These are phyloP conservation scores for Trichogramma evanescens DNA, from an alignment of 2,888 invertebrate species.

Conservation along the genomic window DNA sequence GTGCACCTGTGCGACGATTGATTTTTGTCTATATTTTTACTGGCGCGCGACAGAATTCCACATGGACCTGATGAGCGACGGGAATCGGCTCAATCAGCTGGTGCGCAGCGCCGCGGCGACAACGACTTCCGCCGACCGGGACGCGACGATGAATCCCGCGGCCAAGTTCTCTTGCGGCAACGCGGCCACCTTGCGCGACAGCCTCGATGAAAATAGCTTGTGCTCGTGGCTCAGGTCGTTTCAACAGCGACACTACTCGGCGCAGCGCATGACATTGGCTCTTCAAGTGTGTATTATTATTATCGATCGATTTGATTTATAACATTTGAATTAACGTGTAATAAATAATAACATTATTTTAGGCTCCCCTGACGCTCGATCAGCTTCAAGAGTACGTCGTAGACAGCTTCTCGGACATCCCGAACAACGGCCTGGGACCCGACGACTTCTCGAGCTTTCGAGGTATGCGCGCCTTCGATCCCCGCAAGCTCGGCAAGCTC, in stretches of 20 bases:
- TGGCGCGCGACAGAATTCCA: constrained; percentile 62
- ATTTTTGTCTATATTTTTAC: not conserved
- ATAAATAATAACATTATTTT: constrained; percentile 7
- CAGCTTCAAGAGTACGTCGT: constrained; percentile 59
- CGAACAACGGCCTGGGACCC: constrained; percentile 57
- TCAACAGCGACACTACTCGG: constrained; percentile 70
- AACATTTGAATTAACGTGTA: not conserved
- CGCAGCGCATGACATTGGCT: constrained; percentile 80
- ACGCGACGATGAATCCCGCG: constrained; percentile 63
- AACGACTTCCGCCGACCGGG: constrained; percentile 58
- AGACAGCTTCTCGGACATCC: constrained; percentile 63
- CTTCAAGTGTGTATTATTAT: constrained; percentile 52
- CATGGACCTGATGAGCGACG: constrained; percentile 68
- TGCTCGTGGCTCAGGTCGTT: constrained; percentile 67
- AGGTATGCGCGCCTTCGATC: constrained; percentile 54
- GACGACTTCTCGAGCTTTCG: constrained; percentile 55
- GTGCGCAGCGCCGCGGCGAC: constrained; percentile 46
- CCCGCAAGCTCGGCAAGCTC: constrained; percentile 58
- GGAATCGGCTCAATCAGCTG: constrained; percentile 68
- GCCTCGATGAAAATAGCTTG: constrained; percentile 60
- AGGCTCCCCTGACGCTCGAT: constrained; percentile 57
- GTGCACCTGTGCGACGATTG: not conserved
- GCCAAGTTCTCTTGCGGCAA: constrained; percentile 82
- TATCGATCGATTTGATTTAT: not conserved
- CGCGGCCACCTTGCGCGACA: constrained; percentile 62